A percentile compares a stretch with the other conserved stretches of the same genome.
Conservation (phyloP, 2,797 vertebrate species). For the Malurus leucopterus region DNA sequence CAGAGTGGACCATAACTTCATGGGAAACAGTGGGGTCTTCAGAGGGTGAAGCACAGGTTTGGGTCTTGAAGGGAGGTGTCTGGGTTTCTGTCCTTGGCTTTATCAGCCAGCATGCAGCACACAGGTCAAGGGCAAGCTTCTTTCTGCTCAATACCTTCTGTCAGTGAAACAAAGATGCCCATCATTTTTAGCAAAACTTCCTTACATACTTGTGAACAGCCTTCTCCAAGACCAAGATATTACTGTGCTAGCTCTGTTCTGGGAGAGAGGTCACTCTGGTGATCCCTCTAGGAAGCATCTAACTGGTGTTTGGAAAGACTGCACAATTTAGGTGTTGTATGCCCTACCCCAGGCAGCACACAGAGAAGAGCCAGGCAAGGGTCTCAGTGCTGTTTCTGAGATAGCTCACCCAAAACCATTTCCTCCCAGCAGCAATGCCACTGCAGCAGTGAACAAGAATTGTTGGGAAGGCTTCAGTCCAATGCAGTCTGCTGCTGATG, state of each 20-base stretch:
- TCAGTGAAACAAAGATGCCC: neutral
- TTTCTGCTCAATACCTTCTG: neutral
- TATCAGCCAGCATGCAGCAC: fast-evolving
- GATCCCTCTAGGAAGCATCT: neutral
- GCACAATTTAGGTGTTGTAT: neutral
- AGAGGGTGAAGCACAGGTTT: neutral
- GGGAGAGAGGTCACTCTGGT: neutral
- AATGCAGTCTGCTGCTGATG: neutral
- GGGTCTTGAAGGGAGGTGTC: neutral
- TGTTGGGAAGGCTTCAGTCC: neutral
- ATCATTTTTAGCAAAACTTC: neutral
- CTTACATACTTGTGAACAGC: neutral
- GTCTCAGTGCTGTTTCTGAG: neutral
- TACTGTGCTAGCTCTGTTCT: neutral
- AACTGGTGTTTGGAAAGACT: neutral
- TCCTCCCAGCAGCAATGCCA: neutral
- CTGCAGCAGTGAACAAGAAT: neutral
- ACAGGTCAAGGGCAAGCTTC: neutral
- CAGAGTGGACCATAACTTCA: neutral
- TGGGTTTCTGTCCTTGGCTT: neutral
- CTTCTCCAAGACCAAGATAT: neutral
- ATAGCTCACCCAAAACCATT: neutral
- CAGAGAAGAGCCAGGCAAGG: neutral
- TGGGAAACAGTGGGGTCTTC: neutral
- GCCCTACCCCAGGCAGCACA: neutral